A percentile compares a stretch with the other conserved stretches of the same genome.
phyloP scores from a whole-genome alignment of 2,888 invertebrate genomes.

The Pachydiplax longipennis region DNA sequence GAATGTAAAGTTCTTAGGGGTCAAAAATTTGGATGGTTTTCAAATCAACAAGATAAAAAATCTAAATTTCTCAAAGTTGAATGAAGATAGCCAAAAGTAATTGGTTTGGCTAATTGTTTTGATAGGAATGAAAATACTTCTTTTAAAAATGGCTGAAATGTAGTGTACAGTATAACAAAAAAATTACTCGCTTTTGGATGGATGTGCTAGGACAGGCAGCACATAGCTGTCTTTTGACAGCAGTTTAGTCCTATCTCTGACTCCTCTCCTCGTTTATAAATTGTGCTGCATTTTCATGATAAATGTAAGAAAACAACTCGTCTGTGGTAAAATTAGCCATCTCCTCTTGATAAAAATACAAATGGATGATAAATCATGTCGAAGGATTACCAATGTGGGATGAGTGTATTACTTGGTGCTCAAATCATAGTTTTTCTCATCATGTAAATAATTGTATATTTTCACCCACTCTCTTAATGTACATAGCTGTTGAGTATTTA shows the following conservation, averaged over 20 bases:
- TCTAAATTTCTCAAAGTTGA: constrained; percentile 13
- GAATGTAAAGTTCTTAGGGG: background rate
- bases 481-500: constrained; percentile 51
- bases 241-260: constrained; percentile 22
- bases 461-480: constrained; percentile 47
- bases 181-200: constrained; percentile 40
- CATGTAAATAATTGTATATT: constrained; percentile 44
- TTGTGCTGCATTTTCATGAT: constrained; percentile 12
- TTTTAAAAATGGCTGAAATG: constrained; percentile 32
- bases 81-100: background rate
- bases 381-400: constrained; percentile 38
- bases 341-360: background rate
- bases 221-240: background rate
- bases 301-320: constrained; percentile 3
- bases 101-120: constrained; percentile 11
- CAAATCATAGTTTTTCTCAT: constrained; percentile 47
- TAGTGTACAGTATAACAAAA: constrained; percentile 32
- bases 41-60: background rate
- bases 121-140: constrained; percentile 24
- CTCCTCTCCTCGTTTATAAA: constrained; percentile 15
- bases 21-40: background rate
- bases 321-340: constrained; percentile 29
- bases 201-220: constrained; percentile 24
- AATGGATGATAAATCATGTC: background rate
- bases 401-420: constrained; percentile 47